Evolutionary conservation across 2,113 vertebrate genomes (phyloP), one percentile per base, ranked within the genome.

Genomic region (Lophochroa leadbeateri): DNA sequence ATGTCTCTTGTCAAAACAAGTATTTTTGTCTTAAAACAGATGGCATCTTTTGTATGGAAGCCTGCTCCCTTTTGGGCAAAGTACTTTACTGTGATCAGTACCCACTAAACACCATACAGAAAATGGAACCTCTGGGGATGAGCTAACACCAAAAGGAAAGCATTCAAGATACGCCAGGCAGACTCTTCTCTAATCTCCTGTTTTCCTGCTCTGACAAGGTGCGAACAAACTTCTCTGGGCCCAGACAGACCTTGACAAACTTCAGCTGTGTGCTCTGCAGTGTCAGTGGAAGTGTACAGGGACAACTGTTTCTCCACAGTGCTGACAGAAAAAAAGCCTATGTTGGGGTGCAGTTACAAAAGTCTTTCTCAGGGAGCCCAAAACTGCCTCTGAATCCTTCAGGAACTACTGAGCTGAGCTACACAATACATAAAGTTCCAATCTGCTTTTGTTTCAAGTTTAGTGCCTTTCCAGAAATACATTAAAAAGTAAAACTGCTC

Each of bases 21-120:
- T 25, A 37, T 35, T 84, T 78, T 35, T 78, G 60, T 23, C 50
- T 47, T 43, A 57, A 58, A 89, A 63, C 16, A 33, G 20, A 24
- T 23, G 14, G 17, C n/a, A 89, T 19, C 0, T 1, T 49, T 70
- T 71, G 7, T 37, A 35, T 11, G 25, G 43, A 92, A 87, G 33
- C 13, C 19, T 63, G 18, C 29, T 92, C 5, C 41, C 10, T 82
- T 87, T 49, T 23, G 28, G 55, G 50, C 11, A 57, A 75, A 92
- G 7, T 12, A 41, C 9, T 82, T 5, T 0, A 28, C 44, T 74
- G 12, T 44, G 14, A 61, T 28, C 0, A 0, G 31, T 41, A 67
- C 8, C 52, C n/a, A 24, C 28, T 28, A 65, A 52, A 7, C n/a
- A 19, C 24, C 6, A 31, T 4, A 17, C 7, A 55, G 67, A 49